phyloP scores from a whole-genome alignment of 1,140 invertebrate genomes.

The Drosophila busckii region DNA sequence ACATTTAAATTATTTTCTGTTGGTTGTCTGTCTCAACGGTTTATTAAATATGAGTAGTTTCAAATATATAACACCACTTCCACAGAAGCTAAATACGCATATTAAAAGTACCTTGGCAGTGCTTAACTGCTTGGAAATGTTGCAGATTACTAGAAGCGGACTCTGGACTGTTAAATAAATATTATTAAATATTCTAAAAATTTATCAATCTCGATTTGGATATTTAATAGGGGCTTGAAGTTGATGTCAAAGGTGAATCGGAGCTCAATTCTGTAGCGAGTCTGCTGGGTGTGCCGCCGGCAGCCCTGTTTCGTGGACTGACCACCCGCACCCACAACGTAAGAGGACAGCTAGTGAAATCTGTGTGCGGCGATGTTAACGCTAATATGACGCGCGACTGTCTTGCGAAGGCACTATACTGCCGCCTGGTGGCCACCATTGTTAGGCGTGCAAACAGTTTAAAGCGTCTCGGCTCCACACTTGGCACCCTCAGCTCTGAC shows the following conservation, averaged over 20 bases:
- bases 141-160: constrained; percentile 1
- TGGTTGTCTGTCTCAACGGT: too few relatives aligned
- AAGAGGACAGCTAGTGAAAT: constrained; percentile 90
- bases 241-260: constrained; percentile 87
- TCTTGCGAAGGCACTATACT: constrained; percentile 95
- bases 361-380: constrained; percentile 90
- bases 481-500: constrained; percentile 93
- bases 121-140: too few relatives aligned
- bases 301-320: constrained; percentile 88
- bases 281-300: constrained; percentile 88
- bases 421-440: constrained; percentile 96
- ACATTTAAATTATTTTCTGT: too few relatives aligned
- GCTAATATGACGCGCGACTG: constrained; percentile 92
- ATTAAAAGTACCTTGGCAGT: too few relatives aligned
- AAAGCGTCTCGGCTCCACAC: constrained; percentile 91
- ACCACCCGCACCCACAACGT: constrained; percentile 91
- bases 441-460: constrained; percentile 94
- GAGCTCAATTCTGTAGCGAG: constrained; percentile 91
- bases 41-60: too few relatives aligned
- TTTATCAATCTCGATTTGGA: background rate
- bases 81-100: too few relatives aligned
- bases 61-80: too few relatives aligned
- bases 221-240: constrained; percentile 82
- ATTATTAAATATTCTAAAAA: background rate
- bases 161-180: background rate